A percentile compares a stretch with the other conserved stretches of the same genome.
phyloP scores from a whole-genome alignment of 2,888 invertebrate species.

The Drosophila demipolita region DNA sequence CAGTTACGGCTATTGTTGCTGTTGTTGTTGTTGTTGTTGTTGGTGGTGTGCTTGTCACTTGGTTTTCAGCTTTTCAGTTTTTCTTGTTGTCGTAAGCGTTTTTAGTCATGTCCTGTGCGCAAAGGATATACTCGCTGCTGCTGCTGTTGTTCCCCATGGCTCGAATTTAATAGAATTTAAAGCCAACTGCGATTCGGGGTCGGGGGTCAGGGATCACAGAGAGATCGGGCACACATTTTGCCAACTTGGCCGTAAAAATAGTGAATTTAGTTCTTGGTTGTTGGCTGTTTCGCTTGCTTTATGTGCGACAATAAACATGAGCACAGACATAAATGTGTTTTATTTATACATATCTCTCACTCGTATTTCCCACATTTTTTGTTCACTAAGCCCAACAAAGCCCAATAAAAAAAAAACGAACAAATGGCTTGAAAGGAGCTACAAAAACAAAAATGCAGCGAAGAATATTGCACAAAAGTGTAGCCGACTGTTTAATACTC shows the following conservation, averaged over 20 bases:
- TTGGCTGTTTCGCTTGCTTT: conserved; percentile 58
- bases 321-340: conserved; percentile 74
- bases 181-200: conserved; percentile 42
- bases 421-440: conserved; percentile 52
- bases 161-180: conserved; percentile 75
- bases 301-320: conserved; percentile 80
- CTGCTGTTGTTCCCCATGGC: conserved; percentile 10
- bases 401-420: conserved; percentile 15
- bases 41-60: conserved; percentile 48
- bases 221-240: conserved; percentile 49
- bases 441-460: conserved; percentile 14
- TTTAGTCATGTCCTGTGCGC: conserved; percentile 37
- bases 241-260: conserved; percentile 76
- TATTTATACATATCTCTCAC: conserved; percentile 40
- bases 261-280: conserved; percentile 45
- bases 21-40: conserved; percentile 31
- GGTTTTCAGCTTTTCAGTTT: conserved; percentile 42
- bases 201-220: not conserved
- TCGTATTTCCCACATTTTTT: conserved; percentile 28
- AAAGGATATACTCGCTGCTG: conserved; percentile 17
- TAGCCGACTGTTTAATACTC: not conserved
- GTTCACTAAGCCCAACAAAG: conserved; percentile 18
- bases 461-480: not conserved
- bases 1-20: conserved; percentile 38
- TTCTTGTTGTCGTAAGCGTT: conserved; percentile 58